Base-by-base conservation (phyloP, 2,797 vertebrate genomes). In the Diplodus sargus region DNA sequence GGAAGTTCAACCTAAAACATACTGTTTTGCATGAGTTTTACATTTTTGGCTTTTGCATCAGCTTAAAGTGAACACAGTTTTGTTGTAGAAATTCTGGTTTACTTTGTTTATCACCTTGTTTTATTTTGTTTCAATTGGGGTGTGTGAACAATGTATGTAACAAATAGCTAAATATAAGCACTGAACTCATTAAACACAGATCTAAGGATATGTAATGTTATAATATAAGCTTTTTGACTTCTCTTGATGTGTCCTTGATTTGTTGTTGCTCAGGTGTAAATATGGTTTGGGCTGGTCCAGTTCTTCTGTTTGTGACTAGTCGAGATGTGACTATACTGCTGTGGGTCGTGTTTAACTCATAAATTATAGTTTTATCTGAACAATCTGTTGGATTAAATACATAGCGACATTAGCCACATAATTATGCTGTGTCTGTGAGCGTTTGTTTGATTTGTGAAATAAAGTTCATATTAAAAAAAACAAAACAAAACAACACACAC, bases 381-480 rank as follows among this genome's bases (percentile, higher is more conserved):
- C 4, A 34, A 45, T 12, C 1, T 45, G 15, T 30, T 0, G 34
- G 34, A 66, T 34, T 3, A 30, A 39, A 60, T 13, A 53, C 14
- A 42, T 11, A 22, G n/a, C 51, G 0, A 11, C 14, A 10, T 30
- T 30, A 30, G 28, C 28, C 28, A 30, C 5, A 30, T 5, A 30
- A 30, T 30, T 30, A 1, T 30, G 28, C 45, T 49, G 17, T 14
- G 58, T 1, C 10, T 0, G 14, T 4, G 17, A 11, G 0, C n/a
- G 3, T 53, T 17, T 53, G 0, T 17, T 7, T 23, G 3, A 17
- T 25, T 20, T 42, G 15, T 13, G 3, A 60, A 62, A 83, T 71
- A 80, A 86, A 83, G 70, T 58, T 72, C 18, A 2, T 3, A 1
- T 20, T 2, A 16, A 65, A 17, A 22, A 23, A 28, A 0, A 28